Evolutionary conservation across 2,113 vertebrate genomes (phyloP).

Genomic region (Petromus typicus): DNA sequence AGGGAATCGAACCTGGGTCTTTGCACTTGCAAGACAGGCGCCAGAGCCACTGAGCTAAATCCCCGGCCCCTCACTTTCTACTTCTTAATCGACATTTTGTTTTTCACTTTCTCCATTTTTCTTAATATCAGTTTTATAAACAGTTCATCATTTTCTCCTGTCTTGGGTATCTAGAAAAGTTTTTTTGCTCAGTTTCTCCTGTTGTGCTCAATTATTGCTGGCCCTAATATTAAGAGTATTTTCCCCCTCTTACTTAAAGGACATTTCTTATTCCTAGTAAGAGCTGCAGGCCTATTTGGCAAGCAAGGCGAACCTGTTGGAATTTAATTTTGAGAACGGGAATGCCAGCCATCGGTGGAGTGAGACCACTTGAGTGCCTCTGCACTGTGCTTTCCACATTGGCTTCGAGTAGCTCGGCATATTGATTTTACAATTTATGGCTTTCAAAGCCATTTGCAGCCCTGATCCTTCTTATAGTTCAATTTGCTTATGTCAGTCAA

Average conservation of each 20-base stretch:
- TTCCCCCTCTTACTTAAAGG: not conserved
- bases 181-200: conserved; percentile 20
- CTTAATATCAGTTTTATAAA: not conserved
- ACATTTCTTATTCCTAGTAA: conserved; percentile 46
- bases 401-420: conserved; percentile 64
- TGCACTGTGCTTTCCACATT: conserved; percentile 23
- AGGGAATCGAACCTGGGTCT: no score
- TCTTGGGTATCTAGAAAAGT: not conserved
- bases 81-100: not conserved
- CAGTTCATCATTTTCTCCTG: not conserved
- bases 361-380: not conserved
- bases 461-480: conserved; percentile 68
- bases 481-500: conserved; percentile 75
- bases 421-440: conserved; percentile 80
- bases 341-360: not conserved
- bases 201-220: not conserved
- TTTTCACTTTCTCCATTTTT: conserved; percentile 3
- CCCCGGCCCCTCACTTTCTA: not conserved
- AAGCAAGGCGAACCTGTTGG: conserved; percentile 54
- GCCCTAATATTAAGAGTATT: not conserved
- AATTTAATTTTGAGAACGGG: conserved; percentile 56
- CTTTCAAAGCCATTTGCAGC: conserved; percentile 73
- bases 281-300: not conserved
- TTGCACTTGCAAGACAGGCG: no score
- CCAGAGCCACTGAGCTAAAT: no score